Evolutionary conservation across 2,113 vertebrate species (phyloP).

Genomic region (Pionites leucogaster): DNA sequence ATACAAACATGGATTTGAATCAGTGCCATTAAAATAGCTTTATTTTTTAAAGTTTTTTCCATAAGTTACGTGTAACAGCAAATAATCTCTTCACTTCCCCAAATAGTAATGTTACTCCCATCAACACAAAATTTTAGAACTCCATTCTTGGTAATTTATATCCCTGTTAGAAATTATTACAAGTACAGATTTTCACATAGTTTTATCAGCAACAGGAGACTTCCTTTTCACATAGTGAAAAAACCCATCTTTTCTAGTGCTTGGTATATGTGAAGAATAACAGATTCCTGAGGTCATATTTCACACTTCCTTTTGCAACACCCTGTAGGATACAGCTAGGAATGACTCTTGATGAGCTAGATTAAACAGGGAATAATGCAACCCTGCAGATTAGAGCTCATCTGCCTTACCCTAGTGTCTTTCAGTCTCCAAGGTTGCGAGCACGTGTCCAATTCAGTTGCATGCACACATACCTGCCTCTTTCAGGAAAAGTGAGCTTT

Average conservation of each 20-base stretch:
- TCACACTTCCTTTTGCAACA: slow-evolving; percentile 32
- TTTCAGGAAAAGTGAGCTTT: neutral
- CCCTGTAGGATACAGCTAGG: neutral
- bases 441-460: neutral
- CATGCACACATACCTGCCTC: neutral
- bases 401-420: neutral
- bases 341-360: slow-evolving; percentile 8
- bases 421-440: slow-evolving; percentile 1
- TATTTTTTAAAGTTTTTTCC: slow-evolving; percentile 47
- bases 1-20: slow-evolving; percentile 74
- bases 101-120: slow-evolving; percentile 53
- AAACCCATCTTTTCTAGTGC: slow-evolving; percentile 51
- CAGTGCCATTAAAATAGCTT: slow-evolving; percentile 72
- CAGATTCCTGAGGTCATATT: slow-evolving; percentile 71
- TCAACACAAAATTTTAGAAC: slow-evolving; percentile 52
- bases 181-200: slow-evolving; percentile 52
- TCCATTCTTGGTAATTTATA: slow-evolving; percentile 32
- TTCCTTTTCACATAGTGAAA: slow-evolving; percentile 63
- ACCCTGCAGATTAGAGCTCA: neutral
- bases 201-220: slow-evolving; percentile 45
- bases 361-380: slow-evolving; percentile 4
- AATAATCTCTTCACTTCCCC: slow-evolving; percentile 53
- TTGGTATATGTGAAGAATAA: slow-evolving; percentile 52
- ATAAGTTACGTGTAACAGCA: slow-evolving; percentile 57
- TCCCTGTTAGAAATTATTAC: slow-evolving; percentile 35